phyloP scores from a whole-genome alignment of 1,140 invertebrate species.

The Diachasmimorpha longicaudata region DNA sequence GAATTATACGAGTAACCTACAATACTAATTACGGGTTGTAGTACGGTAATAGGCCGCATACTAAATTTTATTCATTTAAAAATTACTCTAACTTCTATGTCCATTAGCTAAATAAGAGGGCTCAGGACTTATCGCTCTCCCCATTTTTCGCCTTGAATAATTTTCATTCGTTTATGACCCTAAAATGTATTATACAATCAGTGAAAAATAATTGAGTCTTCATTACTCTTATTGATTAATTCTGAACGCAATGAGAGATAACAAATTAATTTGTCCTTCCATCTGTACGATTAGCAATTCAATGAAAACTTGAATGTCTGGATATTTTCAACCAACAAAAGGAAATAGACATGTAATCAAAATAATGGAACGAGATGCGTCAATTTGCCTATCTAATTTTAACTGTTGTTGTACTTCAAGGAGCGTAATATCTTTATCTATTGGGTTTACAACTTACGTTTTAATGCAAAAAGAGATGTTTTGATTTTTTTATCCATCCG shows the following conservation, averaged over 20 bases:
- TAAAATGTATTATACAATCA: background rate
- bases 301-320: no score
- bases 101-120: background rate
- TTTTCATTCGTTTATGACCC: background rate
- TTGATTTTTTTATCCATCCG: no score
- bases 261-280: no score
- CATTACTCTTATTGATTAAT: slow-evolving; percentile 17
- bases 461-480: no score
- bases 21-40: background rate
- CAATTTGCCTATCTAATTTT: no score
- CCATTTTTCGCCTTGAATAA: background rate
- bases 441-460: no score
- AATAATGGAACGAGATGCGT: background rate
- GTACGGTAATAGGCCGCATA: background rate
- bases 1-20: background rate
- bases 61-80: background rate
- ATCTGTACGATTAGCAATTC: no score
- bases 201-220: slow-evolving; percentile 13
- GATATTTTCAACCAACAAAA: no score
- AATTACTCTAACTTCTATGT: background rate
- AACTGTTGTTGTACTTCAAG: no score
- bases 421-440: no score
- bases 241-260: slow-evolving; percentile 10
- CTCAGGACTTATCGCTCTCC: background rate
- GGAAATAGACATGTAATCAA: no score